Conservation (phyloP, 2,797 vertebrate species). For the Percopsis omiscomaycus region DNA sequence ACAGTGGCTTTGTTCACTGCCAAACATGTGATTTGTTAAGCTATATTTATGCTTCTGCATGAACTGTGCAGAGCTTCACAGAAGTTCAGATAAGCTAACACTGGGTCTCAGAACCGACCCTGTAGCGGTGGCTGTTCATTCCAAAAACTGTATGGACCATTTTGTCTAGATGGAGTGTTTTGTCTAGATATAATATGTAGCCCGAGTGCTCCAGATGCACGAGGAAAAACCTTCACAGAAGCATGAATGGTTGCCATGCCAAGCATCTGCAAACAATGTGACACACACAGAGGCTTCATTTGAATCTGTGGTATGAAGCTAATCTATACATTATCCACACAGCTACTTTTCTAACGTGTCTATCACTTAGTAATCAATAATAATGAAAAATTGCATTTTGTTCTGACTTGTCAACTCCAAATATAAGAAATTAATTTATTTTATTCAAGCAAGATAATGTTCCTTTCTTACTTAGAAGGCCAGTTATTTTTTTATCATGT, state of each 20-base stretch:
- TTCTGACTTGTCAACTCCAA: conserved; percentile 4
- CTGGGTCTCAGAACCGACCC: conserved; percentile 20
- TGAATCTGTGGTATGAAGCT: conserved; percentile 8
- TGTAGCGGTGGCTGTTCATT: conserved; percentile 43
- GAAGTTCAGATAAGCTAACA: conserved; percentile 28
- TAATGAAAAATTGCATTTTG: conserved; percentile 12
- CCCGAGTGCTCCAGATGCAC: conserved; percentile 7
- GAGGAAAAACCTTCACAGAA: conserved; percentile 21
- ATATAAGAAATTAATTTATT: neutral
- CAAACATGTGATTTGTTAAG: conserved; percentile 18
- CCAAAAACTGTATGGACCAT: conserved; percentile 29
- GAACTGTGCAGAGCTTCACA: conserved; percentile 20
- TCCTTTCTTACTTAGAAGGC: conserved; percentile 20
- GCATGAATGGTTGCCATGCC: conserved; percentile 8
- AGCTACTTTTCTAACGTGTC: conserved; percentile 45
- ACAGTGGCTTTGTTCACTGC: conserved; percentile 4
- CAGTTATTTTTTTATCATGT: conserved; percentile 30
- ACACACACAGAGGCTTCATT: neutral
- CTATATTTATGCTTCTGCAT: conserved; percentile 22
- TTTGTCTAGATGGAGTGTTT: conserved; percentile 35
- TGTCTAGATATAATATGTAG: conserved; percentile 25
- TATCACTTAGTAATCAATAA: conserved; percentile 2
- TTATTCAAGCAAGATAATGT: neutral
- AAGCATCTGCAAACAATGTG: conserved; percentile 22
- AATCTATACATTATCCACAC: conserved; percentile 25